Evolutionary conservation across 2,797 vertebrate species (phyloP), one percentile per base, ranked within the genome.

Genomic region (Pipistrellus pipistrellus): DNA sequence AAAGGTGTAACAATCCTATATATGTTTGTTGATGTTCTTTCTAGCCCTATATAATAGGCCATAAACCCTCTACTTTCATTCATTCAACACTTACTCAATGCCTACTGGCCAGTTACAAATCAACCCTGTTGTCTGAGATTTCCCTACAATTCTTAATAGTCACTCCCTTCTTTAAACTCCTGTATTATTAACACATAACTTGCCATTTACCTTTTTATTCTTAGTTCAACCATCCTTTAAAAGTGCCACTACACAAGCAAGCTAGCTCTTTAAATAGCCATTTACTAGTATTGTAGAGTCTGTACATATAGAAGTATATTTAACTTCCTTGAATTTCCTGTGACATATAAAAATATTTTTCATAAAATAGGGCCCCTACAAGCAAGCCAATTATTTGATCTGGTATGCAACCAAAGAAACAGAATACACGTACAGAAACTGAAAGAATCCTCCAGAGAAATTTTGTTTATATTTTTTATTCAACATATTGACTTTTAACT

Each of bases 291-390:
- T 1, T 48, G 53, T 66, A 20, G 3, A 73, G 0, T 81, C 46
- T 48, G 69, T 59, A 84, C 7, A 73, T 30, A 75, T 3, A 93
- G 2, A 73, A 30, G 12, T 46, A 62, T 64, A 66, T 51, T 88
- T 72, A 85, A 85, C 68, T 44, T 76, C n/a, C 38, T 48, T 91
- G 10, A 88, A 59, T 81, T 86, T 48, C 51, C 66, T 75, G 25
- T 73, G 93, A 87, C 82, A 64, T 72, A 38, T 72, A n/a, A 87
- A 89, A 51, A 48, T 48, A 72, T 73, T 69, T 90, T 75, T 85
- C 35, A 93, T 23, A 32, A 17, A 88, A 53, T 8, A 78, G 18
- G 38, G 48, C 3, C 6, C 6, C 17, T 35, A 82, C 62, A 81
- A 21, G 13, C 12, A 93, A 85, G n/a, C 32, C 72, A 96, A 64